These are phyloP conservation scores for Hydrophis major DNA, from an alignment of 2,797 vertebrate genomes.

Conservation along the genomic window DNA sequence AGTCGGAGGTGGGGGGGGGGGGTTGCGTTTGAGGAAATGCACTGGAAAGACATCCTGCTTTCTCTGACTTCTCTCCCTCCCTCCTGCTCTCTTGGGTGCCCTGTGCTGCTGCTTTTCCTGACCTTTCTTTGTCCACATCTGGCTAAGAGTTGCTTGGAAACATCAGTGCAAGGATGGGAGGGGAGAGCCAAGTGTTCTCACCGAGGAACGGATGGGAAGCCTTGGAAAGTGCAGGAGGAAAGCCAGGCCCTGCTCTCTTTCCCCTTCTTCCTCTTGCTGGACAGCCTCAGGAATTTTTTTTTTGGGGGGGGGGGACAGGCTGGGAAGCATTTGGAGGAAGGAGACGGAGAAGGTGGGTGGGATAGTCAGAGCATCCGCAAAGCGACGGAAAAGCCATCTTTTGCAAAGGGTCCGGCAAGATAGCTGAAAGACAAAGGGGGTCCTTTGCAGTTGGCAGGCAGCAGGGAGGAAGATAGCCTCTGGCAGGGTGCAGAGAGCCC, in stretches of 20 bases:
- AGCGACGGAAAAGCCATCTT: background rate
- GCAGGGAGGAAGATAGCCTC: background rate
- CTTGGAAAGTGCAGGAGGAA: background rate
- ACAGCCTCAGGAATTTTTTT: conserved; percentile 14
- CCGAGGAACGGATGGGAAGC: background rate
- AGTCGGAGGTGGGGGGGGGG: background rate
- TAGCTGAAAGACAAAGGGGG: background rate
- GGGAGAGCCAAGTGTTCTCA: background rate
- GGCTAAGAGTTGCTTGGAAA: conserved; percentile 24
- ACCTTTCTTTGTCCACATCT: conserved; percentile 39
- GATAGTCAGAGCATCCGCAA: background rate
- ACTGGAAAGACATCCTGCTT: background rate
- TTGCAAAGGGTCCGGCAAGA: background rate
- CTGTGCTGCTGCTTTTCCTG: conserved; percentile 10
- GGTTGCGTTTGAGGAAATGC: background rate
- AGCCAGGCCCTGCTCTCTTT: conserved; percentile 9
- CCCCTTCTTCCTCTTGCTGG: conserved; percentile 13
- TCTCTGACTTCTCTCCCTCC: background rate
- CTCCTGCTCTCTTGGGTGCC: background rate
- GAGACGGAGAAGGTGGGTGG: background rate
- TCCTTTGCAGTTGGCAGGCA: background rate
- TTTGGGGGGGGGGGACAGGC: background rate
- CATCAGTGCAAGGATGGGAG: background rate
- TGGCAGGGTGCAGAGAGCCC: conserved; percentile 25
- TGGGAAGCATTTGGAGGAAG: background rate